A percentile compares a stretch with the other conserved stretches of the same genome.
phyloP scores from a whole-genome alignment of 2,888 invertebrate genomes.

The Micropterix aruncella region DNA sequence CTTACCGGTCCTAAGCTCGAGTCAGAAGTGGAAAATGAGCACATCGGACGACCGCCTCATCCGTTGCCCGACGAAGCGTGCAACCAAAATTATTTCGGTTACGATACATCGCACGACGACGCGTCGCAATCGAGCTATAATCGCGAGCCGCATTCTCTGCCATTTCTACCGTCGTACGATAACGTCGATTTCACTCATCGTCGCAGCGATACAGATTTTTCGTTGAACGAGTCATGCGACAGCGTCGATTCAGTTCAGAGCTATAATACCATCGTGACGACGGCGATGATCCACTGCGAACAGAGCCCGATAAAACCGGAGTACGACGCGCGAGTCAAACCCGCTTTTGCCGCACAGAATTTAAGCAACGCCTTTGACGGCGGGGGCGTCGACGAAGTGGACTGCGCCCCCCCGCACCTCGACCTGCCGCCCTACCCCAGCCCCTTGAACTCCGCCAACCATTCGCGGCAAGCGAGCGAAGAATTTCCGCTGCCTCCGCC shows the following conservation, averaged over 20 bases:
- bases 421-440: constrained; percentile 73
- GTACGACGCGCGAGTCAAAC: constrained; percentile 18
- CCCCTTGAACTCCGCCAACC: constrained; percentile 59
- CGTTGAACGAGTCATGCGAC: constrained; percentile 23
- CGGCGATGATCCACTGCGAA: constrained; percentile 76
- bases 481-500: constrained; percentile 86
- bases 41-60: constrained; percentile 29
- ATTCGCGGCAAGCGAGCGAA: constrained; percentile 77
- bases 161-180: constrained; percentile 42
- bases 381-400: constrained; percentile 50
- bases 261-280: constrained; percentile 61
- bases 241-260: constrained; percentile 21
- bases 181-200: constrained; percentile 15
- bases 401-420: constrained; percentile 39
- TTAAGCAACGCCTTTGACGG: constrained; percentile 29
- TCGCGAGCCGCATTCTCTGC: constrained; percentile 45
- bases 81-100: constrained; percentile 34
- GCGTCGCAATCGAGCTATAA: constrained; percentile 12
- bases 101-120: constrained; percentile 20
- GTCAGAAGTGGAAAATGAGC: constrained; percentile 35
- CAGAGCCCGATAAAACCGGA: constrained; percentile 52
- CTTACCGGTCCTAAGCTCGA: constrained; percentile 55
- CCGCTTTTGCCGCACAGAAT: constrained; percentile 26
- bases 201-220: constrained; percentile 13
- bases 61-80: constrained; percentile 26